Percentiles rank a stretch among this genome's conserved stretches.
Evolutionary conservation across 2,113 vertebrate species (phyloP).

Genomic region (Tenrec ecaudatus): DNA sequence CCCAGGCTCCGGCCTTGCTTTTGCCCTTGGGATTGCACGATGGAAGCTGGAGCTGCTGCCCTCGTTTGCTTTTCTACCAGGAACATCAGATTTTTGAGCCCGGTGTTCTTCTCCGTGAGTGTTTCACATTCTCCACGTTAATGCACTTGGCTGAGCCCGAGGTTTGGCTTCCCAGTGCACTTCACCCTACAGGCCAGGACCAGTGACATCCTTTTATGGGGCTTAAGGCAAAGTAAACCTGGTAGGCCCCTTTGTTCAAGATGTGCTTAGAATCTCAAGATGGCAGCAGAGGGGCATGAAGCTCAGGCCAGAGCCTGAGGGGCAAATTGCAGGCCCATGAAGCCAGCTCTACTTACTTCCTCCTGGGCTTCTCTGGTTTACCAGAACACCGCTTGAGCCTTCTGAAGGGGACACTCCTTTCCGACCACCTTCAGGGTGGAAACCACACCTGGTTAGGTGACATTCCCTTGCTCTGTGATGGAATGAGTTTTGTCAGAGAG

Average conservation of each 20-base stretch:
- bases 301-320: too few species aligned
- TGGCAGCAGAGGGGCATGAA: not conserved
- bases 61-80: not conserved
- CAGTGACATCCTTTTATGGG: not conserved
- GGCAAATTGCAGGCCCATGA: not conserved
- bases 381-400: not conserved
- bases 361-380: not conserved
- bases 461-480: accelerated
- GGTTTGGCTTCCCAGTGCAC: not conserved
- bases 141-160: not conserved
- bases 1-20: not conserved
- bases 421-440: not conserved
- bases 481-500: not conserved
- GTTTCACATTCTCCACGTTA: not conserved
- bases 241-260: not conserved
- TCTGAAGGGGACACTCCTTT: not conserved
- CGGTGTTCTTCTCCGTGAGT: not conserved
- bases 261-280: not conserved
- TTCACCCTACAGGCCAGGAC: not conserved
- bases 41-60: not conserved
- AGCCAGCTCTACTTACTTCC: not conserved
- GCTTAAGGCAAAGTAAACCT: not conserved
- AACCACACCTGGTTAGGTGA: not conserved
- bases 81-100: not conserved
- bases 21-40: accelerated